These are phyloP conservation scores for Coenonympha arcania DNA, from an alignment of 2,888 invertebrate genomes.

Conservation along the genomic window DNA sequence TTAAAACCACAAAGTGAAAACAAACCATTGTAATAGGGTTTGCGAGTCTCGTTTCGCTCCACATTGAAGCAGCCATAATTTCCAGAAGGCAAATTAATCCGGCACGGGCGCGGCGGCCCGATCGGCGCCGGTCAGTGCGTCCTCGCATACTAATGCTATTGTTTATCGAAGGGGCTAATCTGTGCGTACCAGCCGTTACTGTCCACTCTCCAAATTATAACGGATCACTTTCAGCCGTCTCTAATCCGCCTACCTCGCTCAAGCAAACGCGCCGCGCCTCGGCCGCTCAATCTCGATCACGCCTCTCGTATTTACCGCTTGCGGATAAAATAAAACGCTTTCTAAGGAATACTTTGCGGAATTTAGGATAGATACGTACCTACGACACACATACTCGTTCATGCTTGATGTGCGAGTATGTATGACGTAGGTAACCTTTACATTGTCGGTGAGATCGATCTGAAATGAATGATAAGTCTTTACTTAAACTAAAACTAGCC, in stretches of 20 bases:
- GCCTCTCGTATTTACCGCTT: not conserved
- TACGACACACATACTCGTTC: too few species aligned
- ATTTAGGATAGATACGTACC: too few species aligned
- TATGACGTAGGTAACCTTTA: too few species aligned
- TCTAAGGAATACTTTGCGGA: too few species aligned
- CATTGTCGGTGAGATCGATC: too few species aligned
- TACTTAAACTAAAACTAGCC: too few species aligned
- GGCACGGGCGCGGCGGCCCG: conserved; percentile 63
- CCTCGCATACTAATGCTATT: conserved; percentile 74
- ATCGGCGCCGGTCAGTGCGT: conserved; percentile 70
- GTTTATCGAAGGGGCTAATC: conserved; percentile 75
- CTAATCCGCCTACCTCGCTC: conserved; percentile 56
- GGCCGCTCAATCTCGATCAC: conserved; percentile 5
- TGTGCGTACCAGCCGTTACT: conserved; percentile 72
- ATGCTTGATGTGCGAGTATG: too few species aligned
- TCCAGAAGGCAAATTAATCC: conserved; percentile 73
- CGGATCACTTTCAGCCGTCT: conserved; percentile 67
- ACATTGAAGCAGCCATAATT: conserved; percentile 61
- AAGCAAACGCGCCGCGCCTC: conserved; percentile 14
- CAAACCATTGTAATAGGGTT: conserved; percentile 58
- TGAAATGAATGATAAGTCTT: too few species aligned
- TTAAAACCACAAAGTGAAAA: conserved; percentile 38
- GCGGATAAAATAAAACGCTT: not conserved
- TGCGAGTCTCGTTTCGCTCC: conserved; percentile 45
- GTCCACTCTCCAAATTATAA: conserved; percentile 69